Conservation (phyloP, 1,140 invertebrate species). For the Manduca sexta region DNA sequence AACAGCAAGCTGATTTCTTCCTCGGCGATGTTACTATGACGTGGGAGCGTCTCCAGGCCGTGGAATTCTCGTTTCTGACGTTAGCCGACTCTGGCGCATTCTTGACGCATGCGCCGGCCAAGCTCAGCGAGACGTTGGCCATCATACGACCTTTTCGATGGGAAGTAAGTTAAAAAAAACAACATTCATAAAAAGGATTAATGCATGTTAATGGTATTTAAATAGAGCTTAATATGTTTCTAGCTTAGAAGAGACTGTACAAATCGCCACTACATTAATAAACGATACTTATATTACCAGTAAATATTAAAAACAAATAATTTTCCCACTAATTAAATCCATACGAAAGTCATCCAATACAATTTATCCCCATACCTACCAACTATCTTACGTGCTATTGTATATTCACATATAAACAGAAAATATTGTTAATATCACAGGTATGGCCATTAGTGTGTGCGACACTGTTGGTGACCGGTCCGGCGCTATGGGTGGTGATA, state of each 20-base stretch:
- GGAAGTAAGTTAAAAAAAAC: constrained; percentile 76
- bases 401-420: too few relatives aligned
- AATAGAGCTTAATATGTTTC: too few relatives aligned
- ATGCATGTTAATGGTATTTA: too few relatives aligned
- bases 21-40: constrained; percentile 81
- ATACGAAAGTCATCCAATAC: too few relatives aligned
- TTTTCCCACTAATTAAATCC: not conserved
- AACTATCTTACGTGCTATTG: too few relatives aligned
- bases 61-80: constrained; percentile 82
- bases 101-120: constrained; percentile 79
- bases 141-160: constrained; percentile 80
- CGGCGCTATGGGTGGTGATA: constrained; percentile 74
- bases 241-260: too few relatives aligned
- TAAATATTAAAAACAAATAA: not conserved
- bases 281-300: too few relatives aligned
- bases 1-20: constrained; percentile 79
- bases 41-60: constrained; percentile 77
- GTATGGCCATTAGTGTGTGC: constrained; percentile 76
- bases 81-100: constrained; percentile 82
- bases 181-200: too few relatives aligned
- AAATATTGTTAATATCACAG: constrained; percentile 38
- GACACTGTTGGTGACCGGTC: constrained; percentile 72
- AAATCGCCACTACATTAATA: too few relatives aligned
- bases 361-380: too few relatives aligned
- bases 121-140: constrained; percentile 80